Base-by-base conservation (phyloP, 30 jellyfish, hydroid and myxozoan species). In the Cassiopea xamachana region DNA sequence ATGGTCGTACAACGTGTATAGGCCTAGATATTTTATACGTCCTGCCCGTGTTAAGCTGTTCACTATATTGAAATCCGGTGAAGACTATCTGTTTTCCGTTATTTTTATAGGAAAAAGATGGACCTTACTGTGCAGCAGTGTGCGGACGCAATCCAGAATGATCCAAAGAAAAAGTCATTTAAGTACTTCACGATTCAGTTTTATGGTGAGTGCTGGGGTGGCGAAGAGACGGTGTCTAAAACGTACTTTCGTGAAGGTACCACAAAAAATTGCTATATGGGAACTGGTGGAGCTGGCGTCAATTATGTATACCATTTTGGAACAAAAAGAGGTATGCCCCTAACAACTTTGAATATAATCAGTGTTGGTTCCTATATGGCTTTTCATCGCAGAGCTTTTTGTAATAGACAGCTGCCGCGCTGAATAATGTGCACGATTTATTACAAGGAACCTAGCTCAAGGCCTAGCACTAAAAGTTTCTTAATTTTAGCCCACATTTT, bases 181-280 rank as follows among this genome's bases (percentile, higher is more conserved):
- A 78, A 62, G 55, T 89, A 74, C 78, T 94, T 89, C 49, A 89
- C 97, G 1, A 39, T 87, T 46, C 98, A 94, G 67, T 89, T 84
- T 82, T 80, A 79, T 51, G 97, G 97, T 7, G 98, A 94, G 71
- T 94, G 98, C 71, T 94, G 97, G 97, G 98, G 92, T 7, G 97
- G 97, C 12, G 92, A 64, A 2, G 89, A 47, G 47, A 1, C 88
- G 14, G 93, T 77, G 48, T 87, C 96, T 4, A 75, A 73, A 45
- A 79, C 93, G 9, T 94, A 84, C 79, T 90, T 88, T 80, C 48
- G 80, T 27, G 80, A 69, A 18, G 98, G 98, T 5, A 62, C 87
- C 0, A 51, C 98, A 15, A 68, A 75, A 46, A 85, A 81, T 60
- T 94, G 98, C 90, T 72, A 84, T 61, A 16, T 43, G 15, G 97